phyloP scores from a whole-genome alignment of 2,797 vertebrate genomes.

The Coluber constrictor region DNA sequence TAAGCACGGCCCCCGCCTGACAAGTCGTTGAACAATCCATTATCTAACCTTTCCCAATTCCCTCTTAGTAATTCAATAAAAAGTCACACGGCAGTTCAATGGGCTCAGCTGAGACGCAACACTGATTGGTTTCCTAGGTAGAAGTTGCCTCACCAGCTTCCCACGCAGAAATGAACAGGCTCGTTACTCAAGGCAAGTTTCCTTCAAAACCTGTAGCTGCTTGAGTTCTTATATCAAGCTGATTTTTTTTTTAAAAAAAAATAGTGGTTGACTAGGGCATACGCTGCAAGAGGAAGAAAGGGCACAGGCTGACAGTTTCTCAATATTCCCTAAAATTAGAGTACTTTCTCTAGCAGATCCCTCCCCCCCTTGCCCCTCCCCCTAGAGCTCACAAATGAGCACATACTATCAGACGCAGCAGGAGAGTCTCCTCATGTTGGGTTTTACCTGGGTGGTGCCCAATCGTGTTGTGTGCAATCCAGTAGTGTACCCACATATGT shows the following conservation, averaged over 20 bases:
- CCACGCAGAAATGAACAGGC: background rate
- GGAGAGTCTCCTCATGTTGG: background rate
- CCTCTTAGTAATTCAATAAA: background rate
- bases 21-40: background rate
- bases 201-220: background rate
- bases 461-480: constrained; percentile 96
- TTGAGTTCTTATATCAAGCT: background rate
- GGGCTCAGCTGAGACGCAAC: background rate
- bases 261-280: background rate
- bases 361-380: background rate
- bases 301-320: background rate
- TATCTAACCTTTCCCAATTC: background rate
- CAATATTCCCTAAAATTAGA: background rate
- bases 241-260: background rate
- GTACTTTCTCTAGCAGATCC: background rate
- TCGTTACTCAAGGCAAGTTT: background rate
- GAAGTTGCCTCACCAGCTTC: background rate
- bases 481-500: constrained; percentile 95
- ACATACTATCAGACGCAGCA: background rate
- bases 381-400: background rate
- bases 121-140: background rate
- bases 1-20: background rate
- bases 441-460: constrained; percentile 94
- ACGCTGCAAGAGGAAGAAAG: background rate
- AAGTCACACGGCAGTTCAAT: background rate